Percentiles rank a stretch among this genome's conserved stretches.
Conservation (phyloP, 2,888 invertebrate species). For the Cancer borealis region DNA sequence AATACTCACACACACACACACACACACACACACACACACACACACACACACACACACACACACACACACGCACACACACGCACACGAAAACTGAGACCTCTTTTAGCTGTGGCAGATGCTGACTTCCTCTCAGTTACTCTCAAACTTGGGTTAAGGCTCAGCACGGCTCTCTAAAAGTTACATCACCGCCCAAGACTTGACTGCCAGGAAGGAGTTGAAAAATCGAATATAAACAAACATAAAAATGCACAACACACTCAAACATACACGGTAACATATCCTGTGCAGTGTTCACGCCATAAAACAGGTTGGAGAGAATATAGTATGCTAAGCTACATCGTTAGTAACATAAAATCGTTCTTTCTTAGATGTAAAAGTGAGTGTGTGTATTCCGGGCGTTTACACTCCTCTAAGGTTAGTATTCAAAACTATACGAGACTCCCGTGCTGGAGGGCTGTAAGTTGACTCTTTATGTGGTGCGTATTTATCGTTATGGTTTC, state of each 20-base stretch:
- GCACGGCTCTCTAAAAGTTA: not conserved
- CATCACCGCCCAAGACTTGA: not conserved
- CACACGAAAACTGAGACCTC: not conserved
- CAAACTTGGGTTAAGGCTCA: not conserved
- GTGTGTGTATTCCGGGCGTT: not conserved
- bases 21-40: constrained; percentile 1
- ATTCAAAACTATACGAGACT: not conserved
- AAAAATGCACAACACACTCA: not conserved
- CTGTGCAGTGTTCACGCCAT: not conserved
- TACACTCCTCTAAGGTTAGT: not conserved
- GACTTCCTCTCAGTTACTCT: not conserved
- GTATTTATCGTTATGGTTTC: constrained; percentile 22
- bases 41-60: constrained; percentile 23
- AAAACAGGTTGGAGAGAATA: too few species aligned
- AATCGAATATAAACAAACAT: not conserved
- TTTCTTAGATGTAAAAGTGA: not conserved
- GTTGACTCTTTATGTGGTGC: constrained; percentile 1
- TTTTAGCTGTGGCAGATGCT: too few species aligned
- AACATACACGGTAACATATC: not conserved
- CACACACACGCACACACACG: constrained; percentile 9
- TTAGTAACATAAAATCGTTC: not conserved
- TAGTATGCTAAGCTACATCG: too few species aligned
- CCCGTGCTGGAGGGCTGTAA: constrained; percentile 12
- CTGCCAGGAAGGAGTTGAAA: not conserved
- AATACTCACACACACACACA: not conserved